These are phyloP conservation scores for Chaetorhynchus papuensis DNA, from an alignment of 2,113 vertebrate species.

Conservation along the genomic window DNA sequence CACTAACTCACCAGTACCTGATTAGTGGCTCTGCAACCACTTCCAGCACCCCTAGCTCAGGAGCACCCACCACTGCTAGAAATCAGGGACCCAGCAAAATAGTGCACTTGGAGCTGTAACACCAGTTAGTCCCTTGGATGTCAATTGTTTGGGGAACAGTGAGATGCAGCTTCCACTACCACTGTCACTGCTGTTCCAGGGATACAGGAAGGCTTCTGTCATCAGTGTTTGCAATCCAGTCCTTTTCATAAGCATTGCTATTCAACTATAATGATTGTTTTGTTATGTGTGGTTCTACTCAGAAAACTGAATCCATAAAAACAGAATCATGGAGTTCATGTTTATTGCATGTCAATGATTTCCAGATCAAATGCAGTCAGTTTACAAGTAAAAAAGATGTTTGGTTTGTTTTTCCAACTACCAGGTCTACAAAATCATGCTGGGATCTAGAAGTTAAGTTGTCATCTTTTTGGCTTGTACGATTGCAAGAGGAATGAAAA, in stretches of 20 bases:
- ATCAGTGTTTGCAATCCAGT: slow-evolving; percentile 6
- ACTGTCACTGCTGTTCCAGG: background rate
- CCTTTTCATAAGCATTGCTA: slow-evolving; percentile 12
- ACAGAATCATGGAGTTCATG: slow-evolving; percentile 38
- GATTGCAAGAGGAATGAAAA: background rate
- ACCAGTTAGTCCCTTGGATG: background rate
- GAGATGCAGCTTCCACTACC: background rate
- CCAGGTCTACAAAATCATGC: slow-evolving; percentile 45
- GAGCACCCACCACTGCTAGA: background rate
- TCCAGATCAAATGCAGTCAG: slow-evolving; percentile 44
- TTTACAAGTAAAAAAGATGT: slow-evolving; percentile 45
- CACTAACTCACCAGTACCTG: background rate
- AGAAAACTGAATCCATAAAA: slow-evolving; percentile 48
- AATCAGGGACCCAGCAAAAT: background rate
- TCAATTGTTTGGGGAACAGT: background rate
- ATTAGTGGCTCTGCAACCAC: background rate
- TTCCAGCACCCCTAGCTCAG: background rate
- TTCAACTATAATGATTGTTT: slow-evolving; percentile 42
- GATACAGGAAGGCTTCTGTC: slow-evolving; percentile 50
- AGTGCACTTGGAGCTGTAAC: background rate
- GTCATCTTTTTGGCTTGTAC: slow-evolving; percentile 37
- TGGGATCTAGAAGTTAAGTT: slow-evolving; percentile 41
- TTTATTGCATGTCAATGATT: slow-evolving; percentile 60
- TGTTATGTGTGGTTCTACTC: slow-evolving; percentile 33
- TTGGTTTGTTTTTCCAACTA: slow-evolving; percentile 52